Percentiles rank a stretch among this genome's conserved stretches.
Conservation (phyloP, 2,888 invertebrate genomes). For the Sipha maydis region DNA sequence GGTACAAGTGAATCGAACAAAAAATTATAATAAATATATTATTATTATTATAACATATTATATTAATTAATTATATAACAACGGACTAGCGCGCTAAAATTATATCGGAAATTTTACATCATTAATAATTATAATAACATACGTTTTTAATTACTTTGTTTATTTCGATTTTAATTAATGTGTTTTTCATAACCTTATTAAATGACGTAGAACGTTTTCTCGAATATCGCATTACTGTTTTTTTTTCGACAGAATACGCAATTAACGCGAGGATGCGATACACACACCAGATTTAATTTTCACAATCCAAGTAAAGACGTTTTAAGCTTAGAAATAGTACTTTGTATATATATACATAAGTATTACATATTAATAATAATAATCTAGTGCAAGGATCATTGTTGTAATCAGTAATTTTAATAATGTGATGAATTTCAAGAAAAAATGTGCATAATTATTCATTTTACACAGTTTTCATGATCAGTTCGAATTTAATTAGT, state of each 20-base stretch:
- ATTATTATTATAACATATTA: not conserved
- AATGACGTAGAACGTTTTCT: slow-evolving; percentile 34
- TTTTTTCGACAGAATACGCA: not conserved
- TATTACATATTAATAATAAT: not conserved
- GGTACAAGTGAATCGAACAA: not conserved
- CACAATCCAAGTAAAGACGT: not conserved
- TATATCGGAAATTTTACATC: slow-evolving; percentile 35
- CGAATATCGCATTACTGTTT: not conserved
- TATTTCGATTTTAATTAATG: slow-evolving; percentile 52
- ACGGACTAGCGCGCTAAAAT: not conserved
- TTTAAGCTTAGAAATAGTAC: too few relatives aligned
- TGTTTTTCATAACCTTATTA: slow-evolving; percentile 1
- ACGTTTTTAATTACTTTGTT: slow-evolving; percentile 56
- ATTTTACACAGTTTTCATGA: not conserved
- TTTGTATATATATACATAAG: too few relatives aligned
- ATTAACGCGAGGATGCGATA: not conserved
- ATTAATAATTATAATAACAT: slow-evolving; percentile 31
- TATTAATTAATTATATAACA: not conserved
- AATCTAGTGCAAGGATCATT: slow-evolving; percentile 45
- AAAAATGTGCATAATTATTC: not conserved
- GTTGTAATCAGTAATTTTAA: slow-evolving; percentile 31
- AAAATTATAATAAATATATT: not conserved
- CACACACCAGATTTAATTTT: slow-evolving; percentile 4
- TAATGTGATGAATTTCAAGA: slow-evolving; percentile 5
- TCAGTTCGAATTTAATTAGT: slow-evolving; percentile 17